These are phyloP conservation scores for Drosophila paulistorum DNA, from an alignment of 1,140 invertebrate species.

Conservation along the genomic window DNA sequence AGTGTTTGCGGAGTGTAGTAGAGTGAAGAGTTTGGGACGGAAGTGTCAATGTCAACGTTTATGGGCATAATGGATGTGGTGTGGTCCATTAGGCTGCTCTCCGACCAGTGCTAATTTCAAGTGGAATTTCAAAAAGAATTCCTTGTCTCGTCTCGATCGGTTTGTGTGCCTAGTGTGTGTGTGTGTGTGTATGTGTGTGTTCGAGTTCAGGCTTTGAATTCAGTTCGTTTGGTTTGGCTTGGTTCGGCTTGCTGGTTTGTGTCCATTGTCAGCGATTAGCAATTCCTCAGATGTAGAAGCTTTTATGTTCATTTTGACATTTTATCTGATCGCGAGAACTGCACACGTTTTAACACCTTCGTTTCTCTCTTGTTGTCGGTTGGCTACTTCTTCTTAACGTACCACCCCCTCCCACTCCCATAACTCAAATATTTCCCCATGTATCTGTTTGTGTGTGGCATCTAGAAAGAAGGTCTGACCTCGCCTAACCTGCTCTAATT, in stretches of 20 bases:
- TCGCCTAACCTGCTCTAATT: slow-evolving; percentile 45
- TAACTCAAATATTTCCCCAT: neutral
- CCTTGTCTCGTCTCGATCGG: slow-evolving; percentile 29
- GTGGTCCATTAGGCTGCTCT: slow-evolving; percentile 69
- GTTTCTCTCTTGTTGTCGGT: slow-evolving; percentile 29
- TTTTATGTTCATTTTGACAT: slow-evolving; percentile 83
- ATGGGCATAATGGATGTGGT: slow-evolving; percentile 79
- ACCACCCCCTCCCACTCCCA: neutral
- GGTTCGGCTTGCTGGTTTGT: slow-evolving; percentile 29
- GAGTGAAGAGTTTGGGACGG: slow-evolving; percentile 47
- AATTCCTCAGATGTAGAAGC: slow-evolving; percentile 83
- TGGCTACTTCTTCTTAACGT: neutral
- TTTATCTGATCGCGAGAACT: slow-evolving; percentile 83
- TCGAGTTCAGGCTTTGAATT: neutral
- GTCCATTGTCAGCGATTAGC: slow-evolving; percentile 69
- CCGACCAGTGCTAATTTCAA: slow-evolving; percentile 63
- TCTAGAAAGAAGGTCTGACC: slow-evolving; percentile 3
- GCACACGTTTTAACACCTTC: slow-evolving; percentile 81
- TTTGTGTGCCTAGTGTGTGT: no score
- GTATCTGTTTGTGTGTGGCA: neutral
- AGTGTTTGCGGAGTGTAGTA: neutral
- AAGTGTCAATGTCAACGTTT: slow-evolving; percentile 81
- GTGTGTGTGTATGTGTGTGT: no score
- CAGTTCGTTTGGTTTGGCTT: slow-evolving; percentile 22
- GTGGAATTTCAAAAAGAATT: slow-evolving; percentile 72